Evolutionary conservation across 2,797 vertebrate genomes (phyloP).

Genomic region (Furcifer pardalis): DNA sequence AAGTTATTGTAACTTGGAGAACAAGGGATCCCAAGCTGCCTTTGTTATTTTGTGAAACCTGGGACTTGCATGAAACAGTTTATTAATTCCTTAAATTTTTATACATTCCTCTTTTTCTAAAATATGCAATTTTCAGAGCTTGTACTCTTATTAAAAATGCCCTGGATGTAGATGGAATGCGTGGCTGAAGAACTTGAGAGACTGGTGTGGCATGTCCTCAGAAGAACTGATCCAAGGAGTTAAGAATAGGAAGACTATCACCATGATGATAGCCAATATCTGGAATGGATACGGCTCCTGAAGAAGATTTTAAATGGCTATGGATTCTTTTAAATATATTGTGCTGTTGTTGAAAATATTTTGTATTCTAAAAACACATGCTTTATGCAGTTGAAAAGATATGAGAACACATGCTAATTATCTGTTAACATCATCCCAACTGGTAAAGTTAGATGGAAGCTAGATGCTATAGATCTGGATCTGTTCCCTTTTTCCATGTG

Average conservation of each 20-base stretch:
- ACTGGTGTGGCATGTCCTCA: too few relatives aligned
- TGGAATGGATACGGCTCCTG: too few relatives aligned
- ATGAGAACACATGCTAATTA: not conserved
- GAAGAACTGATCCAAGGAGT: too few relatives aligned
- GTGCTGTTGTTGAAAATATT: not conserved
- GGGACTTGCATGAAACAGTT: constrained; percentile 72
- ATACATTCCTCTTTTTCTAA: constrained; percentile 39
- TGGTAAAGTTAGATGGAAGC: not conserved
- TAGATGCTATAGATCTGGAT: not conserved
- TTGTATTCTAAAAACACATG: not conserved
- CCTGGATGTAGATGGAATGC: too few relatives aligned
- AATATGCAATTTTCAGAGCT: constrained; percentile 22
- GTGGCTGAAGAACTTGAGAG: too few relatives aligned
- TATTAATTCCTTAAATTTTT: constrained; percentile 40
- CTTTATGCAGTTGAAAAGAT: not conserved
- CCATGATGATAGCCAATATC: too few relatives aligned
- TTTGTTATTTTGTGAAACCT: constrained; percentile 67
- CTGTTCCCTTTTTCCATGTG: not conserved
- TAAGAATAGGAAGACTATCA: too few relatives aligned
- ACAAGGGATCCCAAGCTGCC: constrained; percentile 64
- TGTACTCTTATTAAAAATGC: constrained; percentile 17
- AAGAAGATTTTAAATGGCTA: constrained; percentile 36
- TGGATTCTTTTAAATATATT: not conserved
- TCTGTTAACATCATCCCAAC: not conserved
- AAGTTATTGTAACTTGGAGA: constrained; percentile 73